Evolutionary conservation across 2,113 vertebrate genomes (phyloP), one percentile per base, ranked within the genome.

Genomic region (Gasterosteus aculeatus): DNA sequence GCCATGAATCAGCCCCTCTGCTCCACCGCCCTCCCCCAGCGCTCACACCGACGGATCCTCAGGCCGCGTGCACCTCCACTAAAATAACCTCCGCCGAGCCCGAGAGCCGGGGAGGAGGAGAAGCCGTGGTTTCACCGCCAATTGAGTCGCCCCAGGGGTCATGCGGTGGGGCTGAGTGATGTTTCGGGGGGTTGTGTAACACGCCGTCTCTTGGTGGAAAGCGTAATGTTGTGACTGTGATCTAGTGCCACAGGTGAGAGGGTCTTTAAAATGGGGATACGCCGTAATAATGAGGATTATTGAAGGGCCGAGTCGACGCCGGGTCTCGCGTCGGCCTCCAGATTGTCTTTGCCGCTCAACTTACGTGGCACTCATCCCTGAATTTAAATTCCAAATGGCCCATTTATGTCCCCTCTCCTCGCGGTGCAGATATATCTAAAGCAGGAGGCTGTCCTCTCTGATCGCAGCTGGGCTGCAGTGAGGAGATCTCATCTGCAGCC

Each of bases 1-100:
- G 82, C 85, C 86, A 90, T 93, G 91, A 92, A 93, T 91, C 90
- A 92, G 88, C 84, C 89, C 51, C 87, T 86, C 84, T 89, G 90
- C 90, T 92, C 87, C 72, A 83, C 84, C 81, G 83, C 89, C 80
- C 87, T 89, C 88, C 85, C 86, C 90, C 88, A 75, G 87, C 85
- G 86, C 88, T 87, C 89, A 89, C 85, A 81, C 86, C 84, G 90
- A 89, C 85, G 86, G 91, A 89, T 88, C 90, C 92, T 93, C 88
- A 92, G 77, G 88, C 84, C 91, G 87, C 85, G 87, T 87, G 83
- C 82, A 88, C 72, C 89, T 85, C 72, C 76, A 79, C 85, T 88
- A 90, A 91, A 92, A 91, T 90, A 86, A 89, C 88, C 88, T 91
- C 81, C 66, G 77, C 75, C 63, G 71, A 84, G 89, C 80, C 87